These are phyloP conservation scores for Neomorphus geoffroyi DNA, from an alignment of 2,797 vertebrate genomes.

Conservation along the genomic window DNA sequence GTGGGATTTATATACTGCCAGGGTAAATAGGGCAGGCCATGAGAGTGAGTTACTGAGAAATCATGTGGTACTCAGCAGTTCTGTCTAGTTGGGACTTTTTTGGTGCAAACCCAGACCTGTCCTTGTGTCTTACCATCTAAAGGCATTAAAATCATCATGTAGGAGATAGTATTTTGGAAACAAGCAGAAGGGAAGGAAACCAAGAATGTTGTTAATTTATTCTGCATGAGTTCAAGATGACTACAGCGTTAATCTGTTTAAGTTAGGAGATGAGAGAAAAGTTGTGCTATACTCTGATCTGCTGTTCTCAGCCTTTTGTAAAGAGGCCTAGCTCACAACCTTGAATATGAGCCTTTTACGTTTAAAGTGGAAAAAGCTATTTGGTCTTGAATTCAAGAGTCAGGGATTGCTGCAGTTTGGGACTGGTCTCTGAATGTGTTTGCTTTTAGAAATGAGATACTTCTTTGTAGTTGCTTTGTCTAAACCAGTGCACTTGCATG, in stretches of 20 bases:
- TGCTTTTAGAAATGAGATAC: not conserved
- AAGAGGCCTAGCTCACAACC: not conserved
- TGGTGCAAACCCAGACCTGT: not conserved
- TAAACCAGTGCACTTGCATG: not conserved
- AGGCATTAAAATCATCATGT: not conserved
- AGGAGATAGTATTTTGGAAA: not conserved
- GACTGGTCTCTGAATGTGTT: not conserved
- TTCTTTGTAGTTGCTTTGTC: not conserved
- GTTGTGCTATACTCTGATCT: not conserved
- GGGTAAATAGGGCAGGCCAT: not conserved
- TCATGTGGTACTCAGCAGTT: not conserved
- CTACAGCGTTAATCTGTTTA: no score
- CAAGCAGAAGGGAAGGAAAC: not conserved
- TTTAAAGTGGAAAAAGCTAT: not conserved
- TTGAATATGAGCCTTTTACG: not conserved
- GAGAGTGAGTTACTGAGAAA: not conserved
- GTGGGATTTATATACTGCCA: not conserved
- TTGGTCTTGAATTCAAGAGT: not conserved
- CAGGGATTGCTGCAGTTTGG: not conserved
- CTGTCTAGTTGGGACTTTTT: not conserved
- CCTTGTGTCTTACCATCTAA: not conserved
- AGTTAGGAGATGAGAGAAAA: not conserved
- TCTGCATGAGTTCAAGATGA: no score
- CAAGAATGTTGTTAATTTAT: not conserved
- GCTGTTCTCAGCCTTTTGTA: not conserved